Evolutionary conservation across 2,113 vertebrate genomes (phyloP), one percentile per base, ranked within the genome.

Genomic region (Rhineura floridana): DNA sequence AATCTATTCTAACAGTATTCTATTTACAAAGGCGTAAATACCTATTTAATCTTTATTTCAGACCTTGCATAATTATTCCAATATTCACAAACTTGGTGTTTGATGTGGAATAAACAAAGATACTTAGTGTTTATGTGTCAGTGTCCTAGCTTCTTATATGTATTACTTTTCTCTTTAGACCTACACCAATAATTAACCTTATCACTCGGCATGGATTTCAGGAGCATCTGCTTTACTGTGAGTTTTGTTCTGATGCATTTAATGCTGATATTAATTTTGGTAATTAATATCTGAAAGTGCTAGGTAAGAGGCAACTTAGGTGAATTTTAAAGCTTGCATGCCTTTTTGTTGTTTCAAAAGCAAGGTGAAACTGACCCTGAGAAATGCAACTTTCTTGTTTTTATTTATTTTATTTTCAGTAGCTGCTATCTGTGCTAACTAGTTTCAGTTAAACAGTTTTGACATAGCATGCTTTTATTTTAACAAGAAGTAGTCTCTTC

Each of bases 191-290:
- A 93, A 98, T 94, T 97, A 97, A 93, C 93, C 96, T 99, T 96
- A 98, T 99, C 67, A 97, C 96, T 95, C 96, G 97, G 0, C 98
- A 98, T 78, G 98, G 98, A 92, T 98, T 99, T 95, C 98, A 99
- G 89, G 98, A 99, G 75, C 98, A 99, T 94, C 97, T 99, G 82
- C 96, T 99, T 89, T 99, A 99, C 93, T 98, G 99, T 99, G 96
- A 98, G 98, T 96, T 96, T 91, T 62, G 33, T 93, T 96, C 90
- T 90, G 79, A 92, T 63, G 17, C 84, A 15, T 70, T 83, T 88
- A 39, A n/a, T 79, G 8, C 25, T 5, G 77, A 92, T 85, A 19
- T 70, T 85, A 82, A 75, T 90, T 77, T 36, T 33, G 3, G 72
- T 86, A 44, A 76, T 46, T 33, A n/a, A 46, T 65, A 3, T 65